A percentile compares a stretch with the other conserved stretches of the same genome.
Conservation (phyloP, 2,888 invertebrate genomes). For the Agrilus mali region DNA sequence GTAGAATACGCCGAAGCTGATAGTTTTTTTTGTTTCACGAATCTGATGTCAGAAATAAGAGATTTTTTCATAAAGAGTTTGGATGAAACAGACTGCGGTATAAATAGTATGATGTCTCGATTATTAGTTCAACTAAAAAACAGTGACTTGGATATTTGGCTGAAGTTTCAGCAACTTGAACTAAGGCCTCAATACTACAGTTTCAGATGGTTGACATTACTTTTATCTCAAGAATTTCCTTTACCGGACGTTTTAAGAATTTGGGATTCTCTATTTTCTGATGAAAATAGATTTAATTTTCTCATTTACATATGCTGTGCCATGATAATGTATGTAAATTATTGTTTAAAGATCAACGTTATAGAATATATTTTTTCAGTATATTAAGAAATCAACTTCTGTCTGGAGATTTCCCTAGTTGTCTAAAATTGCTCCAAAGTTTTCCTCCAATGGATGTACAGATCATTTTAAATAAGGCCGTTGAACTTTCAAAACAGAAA, state of each 20-base stretch:
- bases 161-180: slow-evolving; percentile 67
- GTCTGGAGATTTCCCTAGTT: slow-evolving; percentile 81
- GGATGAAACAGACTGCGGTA: slow-evolving; percentile 86
- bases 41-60: slow-evolving; percentile 93
- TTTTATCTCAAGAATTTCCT: slow-evolving; percentile 94
- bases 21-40: slow-evolving; percentile 96
- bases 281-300: slow-evolving; percentile 79
- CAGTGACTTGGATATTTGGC: slow-evolving; percentile 67
- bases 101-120: slow-evolving; percentile 79
- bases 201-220: slow-evolving; percentile 91
- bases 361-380: slow-evolving; percentile 37
- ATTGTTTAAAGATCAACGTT: slow-evolving; percentile 3
- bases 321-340: slow-evolving; percentile 82
- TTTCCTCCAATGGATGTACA: slow-evolving; percentile 84
- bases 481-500: slow-evolving; percentile 40
- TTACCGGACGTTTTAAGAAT: slow-evolving; percentile 93
- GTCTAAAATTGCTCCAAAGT: slow-evolving; percentile 88
- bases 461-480: slow-evolving; percentile 66
- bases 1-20: slow-evolving; percentile 90
- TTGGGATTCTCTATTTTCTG: slow-evolving; percentile 95
- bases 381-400: slow-evolving; percentile 73
- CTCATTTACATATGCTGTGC: slow-evolving; percentile 89
- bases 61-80: slow-evolving; percentile 94
- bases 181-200: slow-evolving; percentile 93
- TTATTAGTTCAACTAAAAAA: slow-evolving; percentile 63